Conservation (phyloP, 2,888 invertebrate species). For the Cosmia pyralina region DNA sequence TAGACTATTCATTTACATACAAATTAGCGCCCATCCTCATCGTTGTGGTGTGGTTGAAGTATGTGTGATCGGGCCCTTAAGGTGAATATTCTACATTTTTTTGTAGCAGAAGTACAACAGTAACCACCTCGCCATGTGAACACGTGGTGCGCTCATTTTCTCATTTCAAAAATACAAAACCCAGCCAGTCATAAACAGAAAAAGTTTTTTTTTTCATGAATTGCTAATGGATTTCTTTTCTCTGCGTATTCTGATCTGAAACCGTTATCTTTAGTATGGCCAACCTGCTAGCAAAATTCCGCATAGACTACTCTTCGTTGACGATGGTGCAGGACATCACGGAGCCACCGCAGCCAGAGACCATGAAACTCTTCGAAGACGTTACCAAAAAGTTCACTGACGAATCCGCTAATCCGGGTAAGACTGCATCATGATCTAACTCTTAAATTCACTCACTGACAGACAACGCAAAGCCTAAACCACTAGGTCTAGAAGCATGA, state of each 20-base stretch:
- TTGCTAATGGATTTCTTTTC: background rate
- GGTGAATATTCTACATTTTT: no score
- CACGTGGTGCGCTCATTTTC: no score
- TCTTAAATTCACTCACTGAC: background rate
- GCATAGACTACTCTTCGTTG: conserved; percentile 97
- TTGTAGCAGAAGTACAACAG: no score
- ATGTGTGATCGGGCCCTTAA: no score
- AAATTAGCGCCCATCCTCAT: no score
- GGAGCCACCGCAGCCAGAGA: conserved; percentile 94
- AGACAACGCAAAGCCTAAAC: background rate
- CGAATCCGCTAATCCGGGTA: conserved; percentile 77
- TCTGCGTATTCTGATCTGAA: conserved; percentile 20
- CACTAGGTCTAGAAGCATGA: no score
- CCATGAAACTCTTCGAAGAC: conserved; percentile 93
- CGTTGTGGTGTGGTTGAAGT: no score
- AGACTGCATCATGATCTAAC: background rate
- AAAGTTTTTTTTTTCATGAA: background rate
- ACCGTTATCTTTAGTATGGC: conserved; percentile 93
- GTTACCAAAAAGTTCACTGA: conserved; percentile 92
- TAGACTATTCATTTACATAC: no score
- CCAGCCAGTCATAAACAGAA: background rate
- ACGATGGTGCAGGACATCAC: conserved; percentile 97
- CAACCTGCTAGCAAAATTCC: conserved; percentile 96
- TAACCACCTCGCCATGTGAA: no score
- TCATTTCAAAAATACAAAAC: background rate